A percentile compares a stretch with the other conserved stretches of the same genome.
Conservation (phyloP, 1,140 invertebrate species). For the Pseudoatta argentina region DNA sequence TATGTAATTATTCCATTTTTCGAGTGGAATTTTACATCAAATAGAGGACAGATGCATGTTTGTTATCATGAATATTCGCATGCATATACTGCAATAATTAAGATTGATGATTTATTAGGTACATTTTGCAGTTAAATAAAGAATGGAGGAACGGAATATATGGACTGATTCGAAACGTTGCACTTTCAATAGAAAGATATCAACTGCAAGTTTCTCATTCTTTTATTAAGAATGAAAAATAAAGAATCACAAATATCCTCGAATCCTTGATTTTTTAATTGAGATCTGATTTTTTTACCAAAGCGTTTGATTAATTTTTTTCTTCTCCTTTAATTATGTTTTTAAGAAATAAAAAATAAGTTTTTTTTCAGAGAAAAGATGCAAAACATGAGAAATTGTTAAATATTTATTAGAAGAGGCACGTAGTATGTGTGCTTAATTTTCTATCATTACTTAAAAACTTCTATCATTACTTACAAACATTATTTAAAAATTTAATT, state of each 20-base stretch:
- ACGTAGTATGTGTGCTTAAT: neutral
- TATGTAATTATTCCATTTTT: no score
- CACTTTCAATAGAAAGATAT: neutral
- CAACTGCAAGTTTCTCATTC: neutral
- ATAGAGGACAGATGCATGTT: neutral
- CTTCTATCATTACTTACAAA: neutral
- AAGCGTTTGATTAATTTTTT: neutral
- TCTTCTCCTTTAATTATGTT: neutral
- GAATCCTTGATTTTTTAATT: neutral
- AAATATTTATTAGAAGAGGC: neutral
- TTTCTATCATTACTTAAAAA: neutral
- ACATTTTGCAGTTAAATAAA: neutral
- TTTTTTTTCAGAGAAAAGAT: neutral
- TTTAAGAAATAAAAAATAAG: neutral
- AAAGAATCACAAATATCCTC: neutral
- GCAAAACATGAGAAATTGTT: neutral
- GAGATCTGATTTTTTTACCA: no score
- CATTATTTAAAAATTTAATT: neutral
- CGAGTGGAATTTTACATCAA: no score
- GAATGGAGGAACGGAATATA: neutral
- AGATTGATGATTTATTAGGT: conserved; percentile 16
- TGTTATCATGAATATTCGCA: conserved; percentile 13
- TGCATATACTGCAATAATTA: conserved; percentile 16
- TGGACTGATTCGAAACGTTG: neutral
- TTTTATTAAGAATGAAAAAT: neutral